Conservation (phyloP, 2,888 invertebrate species). For the Pseudoips prasinana region DNA sequence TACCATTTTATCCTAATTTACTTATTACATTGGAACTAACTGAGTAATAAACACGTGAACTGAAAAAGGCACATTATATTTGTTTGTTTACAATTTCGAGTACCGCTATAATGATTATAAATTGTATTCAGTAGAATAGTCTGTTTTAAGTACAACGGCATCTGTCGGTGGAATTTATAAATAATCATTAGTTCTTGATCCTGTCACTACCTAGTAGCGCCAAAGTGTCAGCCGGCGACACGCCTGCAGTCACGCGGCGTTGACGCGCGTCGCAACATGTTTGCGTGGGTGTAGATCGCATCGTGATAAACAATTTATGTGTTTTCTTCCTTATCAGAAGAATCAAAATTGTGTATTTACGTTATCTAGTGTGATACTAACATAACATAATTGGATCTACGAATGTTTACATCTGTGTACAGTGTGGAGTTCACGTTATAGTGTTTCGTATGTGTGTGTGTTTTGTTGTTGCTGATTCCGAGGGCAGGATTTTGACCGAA, state of each 20-base stretch:
- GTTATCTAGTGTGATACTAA: slow-evolving; percentile 39
- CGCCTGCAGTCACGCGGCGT: slow-evolving; percentile 80
- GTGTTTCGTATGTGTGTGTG: slow-evolving; percentile 66
- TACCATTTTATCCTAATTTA: too few species aligned
- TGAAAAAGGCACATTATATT: too few species aligned
- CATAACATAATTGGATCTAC: slow-evolving; percentile 31
- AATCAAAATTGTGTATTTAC: slow-evolving; percentile 52
- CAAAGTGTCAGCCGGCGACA: slow-evolving; percentile 72
- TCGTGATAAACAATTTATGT: slow-evolving; percentile 66
- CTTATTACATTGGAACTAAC: too few species aligned
- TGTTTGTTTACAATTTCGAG: slow-evolving; percentile 29
- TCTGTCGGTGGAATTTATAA: slow-evolving; percentile 38
- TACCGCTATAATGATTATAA: slow-evolving; percentile 14
- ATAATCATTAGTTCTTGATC: slow-evolving; percentile 40
- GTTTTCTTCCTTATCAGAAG: slow-evolving; percentile 66
- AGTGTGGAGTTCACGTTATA: slow-evolving; percentile 58
- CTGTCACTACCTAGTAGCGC: slow-evolving; percentile 49
- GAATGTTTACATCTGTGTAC: slow-evolving; percentile 46
- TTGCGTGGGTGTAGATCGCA: slow-evolving; percentile 74
- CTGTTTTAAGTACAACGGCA: slow-evolving; percentile 51
- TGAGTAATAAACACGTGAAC: too few species aligned
- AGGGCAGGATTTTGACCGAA: slow-evolving; percentile 73
- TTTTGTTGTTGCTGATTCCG: slow-evolving; percentile 69
- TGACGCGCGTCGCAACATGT: slow-evolving; percentile 76
- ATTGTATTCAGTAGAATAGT: too few species aligned